phyloP scores from a whole-genome alignment of 35 echinoderm and acorn worm genomes.

The Stichopus chloronotus region DNA sequence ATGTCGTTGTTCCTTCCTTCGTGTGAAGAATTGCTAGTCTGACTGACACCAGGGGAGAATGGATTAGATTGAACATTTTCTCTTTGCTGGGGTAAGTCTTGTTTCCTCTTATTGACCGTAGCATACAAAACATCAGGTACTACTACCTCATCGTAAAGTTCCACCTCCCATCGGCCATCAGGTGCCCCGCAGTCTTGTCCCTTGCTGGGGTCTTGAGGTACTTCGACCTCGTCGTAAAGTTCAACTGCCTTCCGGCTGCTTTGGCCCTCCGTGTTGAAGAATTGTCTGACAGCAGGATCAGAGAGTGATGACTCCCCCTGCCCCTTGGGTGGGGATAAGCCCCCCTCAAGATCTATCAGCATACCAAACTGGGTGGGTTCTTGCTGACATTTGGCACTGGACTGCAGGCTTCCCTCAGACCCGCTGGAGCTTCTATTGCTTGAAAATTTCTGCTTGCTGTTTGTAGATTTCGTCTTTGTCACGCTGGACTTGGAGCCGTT shows the following conservation, averaged over 20 bases:
- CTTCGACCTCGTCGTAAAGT: conserved; percentile 54
- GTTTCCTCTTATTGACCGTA: conserved; percentile 5
- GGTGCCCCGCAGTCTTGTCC: background rate
- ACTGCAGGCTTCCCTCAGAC: background rate
- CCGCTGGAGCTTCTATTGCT: background rate
- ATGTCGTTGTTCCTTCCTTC: background rate
- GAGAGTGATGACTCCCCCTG: background rate
- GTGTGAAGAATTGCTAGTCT: background rate
- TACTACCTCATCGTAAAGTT: conserved; percentile 51
- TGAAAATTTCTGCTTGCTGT: background rate
- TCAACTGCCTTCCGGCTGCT: background rate
- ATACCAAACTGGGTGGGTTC: conserved; percentile 36
- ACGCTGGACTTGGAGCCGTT: conserved; percentile 6
- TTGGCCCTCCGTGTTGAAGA: background rate
- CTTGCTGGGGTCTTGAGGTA: conserved; percentile 6
- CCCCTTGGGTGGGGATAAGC: background rate
- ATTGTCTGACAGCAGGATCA: background rate
- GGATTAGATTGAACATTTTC: conserved; percentile 37
- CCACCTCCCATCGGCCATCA: background rate
- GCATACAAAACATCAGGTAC: conserved; percentile 37
- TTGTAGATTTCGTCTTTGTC: background rate
- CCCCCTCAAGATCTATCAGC: conserved; percentile 25
- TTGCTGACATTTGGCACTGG: background rate
- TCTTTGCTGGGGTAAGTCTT: background rate
- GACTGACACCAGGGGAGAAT: conserved; percentile 29